Base-by-base conservation (phyloP, 2,113 vertebrate species). In the Helogale parvula region DNA sequence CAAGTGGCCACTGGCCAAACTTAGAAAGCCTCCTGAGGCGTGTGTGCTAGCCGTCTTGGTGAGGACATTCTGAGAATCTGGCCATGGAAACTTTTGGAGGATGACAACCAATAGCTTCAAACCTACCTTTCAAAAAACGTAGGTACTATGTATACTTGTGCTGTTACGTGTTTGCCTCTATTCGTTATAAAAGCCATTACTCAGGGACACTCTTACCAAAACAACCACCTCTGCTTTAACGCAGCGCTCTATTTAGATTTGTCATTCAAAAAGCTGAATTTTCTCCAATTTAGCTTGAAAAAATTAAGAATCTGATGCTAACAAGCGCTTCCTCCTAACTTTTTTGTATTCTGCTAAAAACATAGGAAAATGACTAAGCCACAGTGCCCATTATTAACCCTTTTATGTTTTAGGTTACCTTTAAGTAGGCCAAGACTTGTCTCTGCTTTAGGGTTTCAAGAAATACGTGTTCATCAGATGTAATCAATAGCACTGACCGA, bases 321-420 rank as follows among this genome's bases (percentile, higher is more conserved):
- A 57, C 57, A 50, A 41, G 23, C 8, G 88, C 72, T 57, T 76
- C 9, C 45, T 35, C 33, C 54, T 84, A 21, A 74, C 33, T 60
- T 47, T 47, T 83, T 68, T 65, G 8, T 84, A 13, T 96, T 90
- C 12, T 91, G 38, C 27, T 89, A 87, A 87, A 92, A 96, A 19
- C 8, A n/a, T 7, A 31, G 65, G 76, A 52, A 47, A 65, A 60
- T 29, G 47, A 31, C 57, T 66, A 8, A 50, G n/a, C 52, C 41
- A 4, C 19, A 7, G 33, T 50, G 27, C 41, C n/a, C 82, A 12
- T n/a, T 50, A 38, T 33, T 66, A 23, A 17, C 21, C 1, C 9
- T 60, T 52, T 63, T 82, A 3, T 14, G 21, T 81, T 81, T 94
- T 50, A 57, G 72, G 23, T 65, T 77, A 52, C 16, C 50, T 79